Evolutionary conservation across 35 echinoderm and acorn worm genomes (phyloP).

Genomic region (Lytechinus pictus): DNA sequence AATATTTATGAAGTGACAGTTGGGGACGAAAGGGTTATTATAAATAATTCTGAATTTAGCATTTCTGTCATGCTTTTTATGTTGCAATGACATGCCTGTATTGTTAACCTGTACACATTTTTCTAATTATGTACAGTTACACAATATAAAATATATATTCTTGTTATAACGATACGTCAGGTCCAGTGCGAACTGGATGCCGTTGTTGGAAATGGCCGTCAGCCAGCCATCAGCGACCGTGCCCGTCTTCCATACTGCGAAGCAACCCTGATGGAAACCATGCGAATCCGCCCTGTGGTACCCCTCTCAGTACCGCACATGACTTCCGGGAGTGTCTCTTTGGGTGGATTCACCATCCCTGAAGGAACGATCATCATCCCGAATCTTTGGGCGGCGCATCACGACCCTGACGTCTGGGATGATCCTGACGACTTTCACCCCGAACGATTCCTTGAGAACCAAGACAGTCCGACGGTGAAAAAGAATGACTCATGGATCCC

Average conservation of each 20-base stretch:
- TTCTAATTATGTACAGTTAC: too few species aligned
- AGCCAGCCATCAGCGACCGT: slow-evolving; percentile 49
- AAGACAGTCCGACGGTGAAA: slow-evolving; percentile 18
- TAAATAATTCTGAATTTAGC: too few species aligned
- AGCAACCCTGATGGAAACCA: slow-evolving; percentile 45
- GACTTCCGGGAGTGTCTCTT: slow-evolving; percentile 5
- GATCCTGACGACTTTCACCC: slow-evolving; percentile 71
- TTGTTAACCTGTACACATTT: too few species aligned
- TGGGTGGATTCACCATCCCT: slow-evolving; percentile 67
- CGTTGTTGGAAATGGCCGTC: slow-evolving; percentile 58
- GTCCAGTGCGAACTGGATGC: slow-evolving; percentile 60
- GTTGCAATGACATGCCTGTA: too few species aligned
- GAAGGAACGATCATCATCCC: slow-evolving; percentile 70
- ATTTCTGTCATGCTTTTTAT: too few species aligned
- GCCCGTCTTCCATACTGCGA: slow-evolving; percentile 44
- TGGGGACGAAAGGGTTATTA: too few species aligned
- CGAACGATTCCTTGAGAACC: slow-evolving; percentile 62
- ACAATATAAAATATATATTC: too few species aligned
- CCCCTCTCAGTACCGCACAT: slow-evolving; percentile 60
- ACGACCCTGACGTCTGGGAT: slow-evolving; percentile 49
- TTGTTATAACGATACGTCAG: not conserved
- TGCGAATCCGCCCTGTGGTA: slow-evolving; percentile 48
- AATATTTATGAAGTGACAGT: too few species aligned
- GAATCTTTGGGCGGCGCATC: slow-evolving; percentile 63
- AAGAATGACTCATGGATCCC: slow-evolving; percentile 61